Conservation (phyloP, 2,888 invertebrate species). For the Coremacera marginata region DNA sequence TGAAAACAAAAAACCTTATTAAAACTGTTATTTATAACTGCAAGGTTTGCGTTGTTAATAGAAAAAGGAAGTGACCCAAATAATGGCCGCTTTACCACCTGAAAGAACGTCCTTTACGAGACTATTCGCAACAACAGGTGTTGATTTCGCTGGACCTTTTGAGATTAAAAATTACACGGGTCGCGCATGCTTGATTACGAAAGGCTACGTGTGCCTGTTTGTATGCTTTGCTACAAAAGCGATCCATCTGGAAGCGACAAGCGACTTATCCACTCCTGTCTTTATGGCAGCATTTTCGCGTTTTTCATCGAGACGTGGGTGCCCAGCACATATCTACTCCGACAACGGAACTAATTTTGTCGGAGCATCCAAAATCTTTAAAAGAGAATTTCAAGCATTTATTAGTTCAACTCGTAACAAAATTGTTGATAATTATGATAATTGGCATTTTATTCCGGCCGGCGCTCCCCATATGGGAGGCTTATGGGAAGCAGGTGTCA, state of each 20-base stretch:
- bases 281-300: not conserved
- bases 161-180: conserved; percentile 3
- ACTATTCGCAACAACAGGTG: not conserved
- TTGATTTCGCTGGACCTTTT: not conserved
- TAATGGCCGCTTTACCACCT: not conserved
- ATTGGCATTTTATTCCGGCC: not conserved
- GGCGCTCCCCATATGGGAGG: not conserved
- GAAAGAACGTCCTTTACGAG: not conserved
- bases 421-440: too few relatives aligned
- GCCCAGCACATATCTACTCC: too few relatives aligned
- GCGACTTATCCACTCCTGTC: not conserved
- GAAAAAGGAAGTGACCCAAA: not conserved
- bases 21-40: not conserved
- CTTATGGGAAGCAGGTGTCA: not conserved
- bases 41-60: not conserved
- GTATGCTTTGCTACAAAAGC: not conserved
- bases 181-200: not conserved
- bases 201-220: not conserved
- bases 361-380: not conserved
- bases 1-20: not conserved
- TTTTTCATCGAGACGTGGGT: too few relatives aligned
- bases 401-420: not conserved
- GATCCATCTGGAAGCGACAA: not conserved
- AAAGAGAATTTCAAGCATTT: not conserved
- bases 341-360: too few relatives aligned